A percentile compares a stretch with the other conserved stretches of the same genome.
Conservation (phyloP, 2,888 invertebrate genomes). For the Palloptera scutellata region DNA sequence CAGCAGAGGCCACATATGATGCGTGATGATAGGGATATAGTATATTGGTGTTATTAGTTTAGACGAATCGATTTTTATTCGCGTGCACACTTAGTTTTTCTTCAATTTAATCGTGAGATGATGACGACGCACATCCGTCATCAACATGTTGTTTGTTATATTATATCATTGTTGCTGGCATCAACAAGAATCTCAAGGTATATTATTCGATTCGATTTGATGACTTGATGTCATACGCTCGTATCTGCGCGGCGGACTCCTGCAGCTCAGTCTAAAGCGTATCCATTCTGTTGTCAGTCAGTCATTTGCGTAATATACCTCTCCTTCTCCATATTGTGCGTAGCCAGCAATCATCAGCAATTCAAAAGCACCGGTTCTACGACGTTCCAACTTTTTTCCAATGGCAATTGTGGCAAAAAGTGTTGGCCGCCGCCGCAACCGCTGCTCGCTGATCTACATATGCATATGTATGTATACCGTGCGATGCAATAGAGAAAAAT, state of each 20-base stretch:
- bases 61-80: slow-evolving; percentile 27
- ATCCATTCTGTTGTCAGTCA: slow-evolving; percentile 34
- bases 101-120: background rate
- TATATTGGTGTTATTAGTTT: slow-evolving; percentile 39
- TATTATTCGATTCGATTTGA: slow-evolving; percentile 8
- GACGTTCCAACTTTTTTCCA: slow-evolving; percentile 42
- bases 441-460: slow-evolving; percentile 27
- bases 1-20: slow-evolving; percentile 62
- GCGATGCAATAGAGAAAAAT: background rate
- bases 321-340: slow-evolving; percentile 31
- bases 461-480: background rate
- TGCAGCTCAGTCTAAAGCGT: slow-evolving; percentile 33
- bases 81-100: background rate
- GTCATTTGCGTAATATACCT: slow-evolving; percentile 38
- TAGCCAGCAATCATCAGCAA: background rate
- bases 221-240: slow-evolving; percentile 21
- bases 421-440: slow-evolving; percentile 41
- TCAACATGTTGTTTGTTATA: background rate
- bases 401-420: slow-evolving; percentile 43
- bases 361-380: slow-evolving; percentile 35
- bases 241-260: slow-evolving; percentile 16
- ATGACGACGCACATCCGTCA: background rate
- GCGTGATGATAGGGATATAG: slow-evolving; percentile 64
- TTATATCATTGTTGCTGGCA: slow-evolving; percentile 14
- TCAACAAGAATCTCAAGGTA: slow-evolving; percentile 22